Conservation (phyloP, 2,113 vertebrate species). For the Vimba vimba region DNA sequence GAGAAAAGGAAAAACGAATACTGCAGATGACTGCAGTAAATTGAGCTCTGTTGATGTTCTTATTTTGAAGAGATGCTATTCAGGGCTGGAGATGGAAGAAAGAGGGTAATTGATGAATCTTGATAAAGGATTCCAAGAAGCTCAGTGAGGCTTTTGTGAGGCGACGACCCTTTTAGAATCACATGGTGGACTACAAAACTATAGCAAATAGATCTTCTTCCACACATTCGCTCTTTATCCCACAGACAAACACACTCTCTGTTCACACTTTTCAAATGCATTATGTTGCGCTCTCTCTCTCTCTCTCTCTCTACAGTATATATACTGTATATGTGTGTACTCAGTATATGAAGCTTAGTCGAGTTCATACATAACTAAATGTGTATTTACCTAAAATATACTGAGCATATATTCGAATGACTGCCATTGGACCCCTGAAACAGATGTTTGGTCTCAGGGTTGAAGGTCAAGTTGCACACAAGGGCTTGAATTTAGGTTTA, state of each 20-base stretch:
- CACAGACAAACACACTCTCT: neutral
- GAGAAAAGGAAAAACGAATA: slow-evolving; percentile 48
- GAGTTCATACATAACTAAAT: no score
- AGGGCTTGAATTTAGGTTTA: neutral
- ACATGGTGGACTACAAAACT: neutral
- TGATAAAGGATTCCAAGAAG: slow-evolving; percentile 38
- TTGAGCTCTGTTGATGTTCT: slow-evolving; percentile 51
- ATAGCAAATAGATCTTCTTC: neutral
- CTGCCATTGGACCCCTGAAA: neutral
- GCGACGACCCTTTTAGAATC: slow-evolving; percentile 33
- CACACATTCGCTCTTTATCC: neutral
- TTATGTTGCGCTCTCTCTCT: neutral
- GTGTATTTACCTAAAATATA: no score
- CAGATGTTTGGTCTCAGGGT: slow-evolving; percentile 1
- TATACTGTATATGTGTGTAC: no score
- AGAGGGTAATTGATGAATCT: slow-evolving; percentile 58
- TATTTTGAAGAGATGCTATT: slow-evolving; percentile 45
- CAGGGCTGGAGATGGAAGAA: slow-evolving; percentile 21
- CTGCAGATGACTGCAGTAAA: slow-evolving; percentile 47
- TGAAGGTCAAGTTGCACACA: slow-evolving; percentile 10
- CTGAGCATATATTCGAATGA: neutral
- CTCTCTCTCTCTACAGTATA: neutral
- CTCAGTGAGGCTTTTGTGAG: slow-evolving; percentile 42
- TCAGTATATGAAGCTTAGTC: no score
- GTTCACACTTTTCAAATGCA: neutral